Evolutionary conservation across 2,113 vertebrate species (phyloP).

Genomic region (Podarcis muralis): DNA sequence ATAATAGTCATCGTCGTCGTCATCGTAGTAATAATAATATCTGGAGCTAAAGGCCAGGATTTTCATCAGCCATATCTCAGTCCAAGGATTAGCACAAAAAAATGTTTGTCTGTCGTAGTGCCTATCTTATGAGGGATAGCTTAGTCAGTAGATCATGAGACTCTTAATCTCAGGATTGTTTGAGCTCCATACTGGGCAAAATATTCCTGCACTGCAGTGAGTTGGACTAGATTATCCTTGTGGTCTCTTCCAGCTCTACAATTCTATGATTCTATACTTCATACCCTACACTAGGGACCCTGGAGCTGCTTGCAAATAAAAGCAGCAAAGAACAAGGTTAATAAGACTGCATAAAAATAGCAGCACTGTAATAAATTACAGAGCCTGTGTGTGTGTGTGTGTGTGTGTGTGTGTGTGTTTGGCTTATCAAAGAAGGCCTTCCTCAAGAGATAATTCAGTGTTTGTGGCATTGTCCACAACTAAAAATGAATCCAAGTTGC

Average conservation of each 20-base stretch:
- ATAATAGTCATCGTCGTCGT: rapidly evolving
- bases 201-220: too few species aligned
- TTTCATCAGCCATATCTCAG: background rate
- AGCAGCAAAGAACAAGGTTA: background rate
- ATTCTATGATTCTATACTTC: background rate
- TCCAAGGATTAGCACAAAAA: background rate
- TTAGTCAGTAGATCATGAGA: too few species aligned
- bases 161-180: too few species aligned
- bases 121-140: too few species aligned
- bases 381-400: too few species aligned
- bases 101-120: background rate
- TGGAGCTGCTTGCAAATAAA: background rate
- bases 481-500: background rate
- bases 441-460: background rate
- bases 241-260: too few species aligned
- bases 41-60: too few species aligned
- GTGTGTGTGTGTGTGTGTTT: too few species aligned
- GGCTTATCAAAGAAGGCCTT: background rate
- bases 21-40: too few species aligned
- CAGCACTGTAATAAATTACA: background rate
- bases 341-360: background rate
- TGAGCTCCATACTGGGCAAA: too few species aligned
- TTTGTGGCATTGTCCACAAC: background rate
- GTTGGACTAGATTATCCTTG: too few species aligned
- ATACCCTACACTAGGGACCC: background rate